Evolutionary conservation across 2,797 vertebrate genomes (phyloP), one percentile per base, ranked within the genome.

Genomic region (Choloepus didactylus): DNA sequence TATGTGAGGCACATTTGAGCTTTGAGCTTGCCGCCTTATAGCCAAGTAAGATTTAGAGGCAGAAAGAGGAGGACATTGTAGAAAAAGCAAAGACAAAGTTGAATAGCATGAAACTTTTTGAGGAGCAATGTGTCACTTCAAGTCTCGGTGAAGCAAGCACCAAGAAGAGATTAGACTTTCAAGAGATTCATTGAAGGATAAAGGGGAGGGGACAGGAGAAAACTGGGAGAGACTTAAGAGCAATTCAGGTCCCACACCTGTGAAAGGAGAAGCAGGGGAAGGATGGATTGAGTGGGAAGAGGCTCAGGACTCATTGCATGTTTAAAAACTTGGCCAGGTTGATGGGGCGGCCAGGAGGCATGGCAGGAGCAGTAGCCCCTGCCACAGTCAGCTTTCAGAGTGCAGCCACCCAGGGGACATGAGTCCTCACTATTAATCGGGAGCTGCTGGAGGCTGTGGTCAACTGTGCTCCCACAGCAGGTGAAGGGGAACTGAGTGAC

Each of bases 321-420:
- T 19, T 79, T 69, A 46, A 69, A 51, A 46, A 12, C 4, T 19
- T 75, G 8, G 1, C 29, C 21, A 66, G 27, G 5, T 21, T 72
- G 7, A 14, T 4, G 18, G 7, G 16, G 9, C 9, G 38, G n/a
- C 9, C 75, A 29, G 75, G 18, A 79, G 8, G 1, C 31, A 67
- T 54, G 19, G 15, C n/a, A 7, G 21, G 0, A 6, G 14, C 4
- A 12, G 7, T 5, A 11, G 15, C 23, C 25, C 9, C 7, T 27
- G 5, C 6, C 7, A 11, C 11, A 3, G 2, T 31, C 25, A 35
- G 5, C 29, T 10, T 35, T 66, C 64, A 10, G 5, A 51, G 27
- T 44, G 23, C 64, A 92, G 75, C 7, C 59, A 6, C 11, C 7
- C 8, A 35, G 3, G 86, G 35, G 4, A 76, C n/a, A 9, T 1